Percentiles rank a stretch among this genome's conserved stretches.
Conservation (phyloP, 2,797 vertebrate genomes). For the Gouania willdenowi region DNA sequence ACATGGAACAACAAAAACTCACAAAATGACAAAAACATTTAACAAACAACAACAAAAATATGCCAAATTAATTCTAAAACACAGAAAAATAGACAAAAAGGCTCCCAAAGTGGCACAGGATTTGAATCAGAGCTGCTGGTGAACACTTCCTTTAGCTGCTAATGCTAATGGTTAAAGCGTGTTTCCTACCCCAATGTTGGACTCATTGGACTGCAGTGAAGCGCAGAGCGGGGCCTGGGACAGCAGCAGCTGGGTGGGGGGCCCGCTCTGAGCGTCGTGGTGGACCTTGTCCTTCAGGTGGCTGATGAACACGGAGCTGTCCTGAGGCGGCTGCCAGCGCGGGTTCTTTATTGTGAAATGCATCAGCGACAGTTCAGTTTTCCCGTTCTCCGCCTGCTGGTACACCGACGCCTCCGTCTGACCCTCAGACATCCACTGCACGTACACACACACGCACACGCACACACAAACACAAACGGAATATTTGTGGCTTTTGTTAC, state of each 20-base stretch:
- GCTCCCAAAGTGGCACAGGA: too few relatives aligned
- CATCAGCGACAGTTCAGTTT: constrained; percentile 97
- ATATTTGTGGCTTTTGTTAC: too few relatives aligned
- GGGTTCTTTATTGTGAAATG: constrained; percentile 99
- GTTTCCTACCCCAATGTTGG: constrained; percentile 66
- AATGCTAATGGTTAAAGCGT: too few relatives aligned
- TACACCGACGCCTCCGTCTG: constrained; percentile 97
- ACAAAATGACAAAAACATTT: too few relatives aligned
- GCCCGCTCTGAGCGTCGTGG: constrained; percentile 79
- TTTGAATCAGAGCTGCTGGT: too few relatives aligned
- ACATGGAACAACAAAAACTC: too few relatives aligned
- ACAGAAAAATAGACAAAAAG: too few relatives aligned
- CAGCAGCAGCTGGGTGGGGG: constrained; percentile 76
- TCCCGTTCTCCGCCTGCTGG: constrained; percentile 97
- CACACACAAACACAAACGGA: too few relatives aligned
- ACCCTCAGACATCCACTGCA: constrained; percentile 93
- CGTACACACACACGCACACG: too few relatives aligned
- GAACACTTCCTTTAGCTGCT: too few relatives aligned
- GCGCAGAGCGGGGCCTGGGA: constrained; percentile 80
- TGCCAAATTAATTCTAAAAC: too few relatives aligned
- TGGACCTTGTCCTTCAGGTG: constrained; percentile 96
- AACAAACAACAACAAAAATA: too few relatives aligned
- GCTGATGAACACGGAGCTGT: constrained; percentile 95
- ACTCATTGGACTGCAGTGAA: constrained; percentile 78
- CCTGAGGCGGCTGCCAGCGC: constrained; percentile 93